Percentiles rank a stretch among this genome's conserved stretches.
phyloP scores from a whole-genome alignment of 2,797 vertebrate genomes.

The Galaxias olidus region DNA sequence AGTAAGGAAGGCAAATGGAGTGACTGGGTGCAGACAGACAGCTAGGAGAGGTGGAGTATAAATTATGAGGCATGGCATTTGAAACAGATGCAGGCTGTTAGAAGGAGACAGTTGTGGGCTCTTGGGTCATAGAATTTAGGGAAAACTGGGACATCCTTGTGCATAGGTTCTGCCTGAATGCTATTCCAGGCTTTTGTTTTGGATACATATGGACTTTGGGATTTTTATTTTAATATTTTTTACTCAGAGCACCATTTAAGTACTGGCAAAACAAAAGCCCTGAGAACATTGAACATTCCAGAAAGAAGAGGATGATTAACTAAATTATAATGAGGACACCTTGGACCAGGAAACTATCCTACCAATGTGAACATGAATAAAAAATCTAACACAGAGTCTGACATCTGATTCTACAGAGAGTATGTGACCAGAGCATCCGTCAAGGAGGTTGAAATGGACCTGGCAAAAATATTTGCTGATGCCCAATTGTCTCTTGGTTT shows the following conservation, averaged over 20 bases:
- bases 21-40: conserved; percentile 37
- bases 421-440: conserved; percentile 20
- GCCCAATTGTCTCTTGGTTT: not conserved
- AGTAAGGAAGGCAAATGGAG: conserved; percentile 42
- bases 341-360: not conserved
- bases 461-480: conserved; percentile 5
- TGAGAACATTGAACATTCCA: not conserved
- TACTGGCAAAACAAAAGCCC: not conserved
- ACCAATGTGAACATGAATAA: not conserved
- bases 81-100: conserved; percentile 43
- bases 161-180: conserved; percentile 11
- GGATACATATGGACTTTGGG: too few species aligned
- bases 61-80: conserved; percentile 45
- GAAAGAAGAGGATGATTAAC: not conserved
- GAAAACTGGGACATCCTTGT: conserved; percentile 29
- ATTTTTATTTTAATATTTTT: too few species aligned
- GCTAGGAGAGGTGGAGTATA: conserved; percentile 37
- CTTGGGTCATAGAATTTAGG: conserved; percentile 35
- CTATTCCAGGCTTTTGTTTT: not conserved
- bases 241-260: not conserved
- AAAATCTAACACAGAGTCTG: conserved; percentile 8
- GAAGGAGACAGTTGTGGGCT: conserved; percentile 31
- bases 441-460: conserved; percentile 9
- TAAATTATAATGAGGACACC: not conserved
- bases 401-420: conserved; percentile 7